Percentiles rank a stretch among this genome's conserved stretches.
phyloP scores from a whole-genome alignment of 1,140 invertebrate species.

The Sycophila sp. region DNA sequence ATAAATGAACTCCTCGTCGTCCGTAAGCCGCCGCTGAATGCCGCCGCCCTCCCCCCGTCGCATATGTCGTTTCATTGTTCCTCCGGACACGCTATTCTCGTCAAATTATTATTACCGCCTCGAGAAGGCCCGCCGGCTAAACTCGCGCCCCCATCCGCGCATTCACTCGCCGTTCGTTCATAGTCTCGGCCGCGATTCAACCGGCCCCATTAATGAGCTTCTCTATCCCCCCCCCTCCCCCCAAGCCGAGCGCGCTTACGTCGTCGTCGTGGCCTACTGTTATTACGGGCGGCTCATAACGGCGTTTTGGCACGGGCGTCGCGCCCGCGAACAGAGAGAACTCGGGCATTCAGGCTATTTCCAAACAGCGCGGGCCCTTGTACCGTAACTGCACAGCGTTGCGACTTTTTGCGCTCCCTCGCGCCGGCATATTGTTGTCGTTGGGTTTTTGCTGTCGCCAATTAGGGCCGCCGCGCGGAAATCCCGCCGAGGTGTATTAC shows the following conservation, averaged over 20 bases:
- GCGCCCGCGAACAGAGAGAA: conserved; percentile 4
- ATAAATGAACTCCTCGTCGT: not conserved
- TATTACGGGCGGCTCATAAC: conserved; percentile 65
- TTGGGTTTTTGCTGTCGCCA: not conserved
- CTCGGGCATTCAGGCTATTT: conserved; percentile 52
- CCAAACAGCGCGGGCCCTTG: conserved; percentile 51
- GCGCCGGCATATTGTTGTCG: not conserved
- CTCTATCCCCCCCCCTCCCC: not conserved
- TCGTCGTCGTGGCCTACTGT: conserved; percentile 50
- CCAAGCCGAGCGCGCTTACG: conserved; percentile 40
- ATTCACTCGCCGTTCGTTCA: conserved; percentile 46
- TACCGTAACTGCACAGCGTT: no score
- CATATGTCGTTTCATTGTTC: conserved; percentile 48
- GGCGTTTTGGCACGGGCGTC: conserved; percentile 53
- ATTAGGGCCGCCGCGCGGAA: not conserved
- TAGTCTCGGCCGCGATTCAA: conserved; percentile 42
- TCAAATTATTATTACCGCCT: conserved; percentile 44
- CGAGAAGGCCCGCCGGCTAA: no score
- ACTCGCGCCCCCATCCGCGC: not conserved
- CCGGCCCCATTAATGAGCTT: conserved; percentile 57
- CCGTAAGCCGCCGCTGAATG: conserved; percentile 10
- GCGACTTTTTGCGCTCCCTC: conserved; percentile 6
- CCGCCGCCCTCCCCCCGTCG: conserved; percentile 16
- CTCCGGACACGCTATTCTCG: conserved; percentile 49
- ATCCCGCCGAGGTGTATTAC: not conserved